Percentiles rank a stretch among this genome's conserved stretches.
phyloP scores from a whole-genome alignment of 2,888 invertebrate species.

The Microctonus aethiopoides region DNA sequence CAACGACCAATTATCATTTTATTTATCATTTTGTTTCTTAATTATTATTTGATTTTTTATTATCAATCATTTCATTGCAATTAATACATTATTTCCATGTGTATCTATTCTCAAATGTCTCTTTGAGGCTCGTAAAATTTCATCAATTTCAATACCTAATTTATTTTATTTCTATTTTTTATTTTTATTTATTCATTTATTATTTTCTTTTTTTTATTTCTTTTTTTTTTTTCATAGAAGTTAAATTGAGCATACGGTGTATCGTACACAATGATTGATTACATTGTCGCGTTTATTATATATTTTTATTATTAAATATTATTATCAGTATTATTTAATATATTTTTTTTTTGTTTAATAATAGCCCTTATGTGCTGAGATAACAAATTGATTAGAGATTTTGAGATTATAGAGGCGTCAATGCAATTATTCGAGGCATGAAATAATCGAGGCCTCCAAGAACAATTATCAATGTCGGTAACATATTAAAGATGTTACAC shows the following conservation, averaged over 20 bases:
- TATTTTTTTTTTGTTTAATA: constrained; percentile 15
- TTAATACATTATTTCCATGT: constrained; percentile 9
- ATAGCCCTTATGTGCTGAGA: constrained; percentile 18
- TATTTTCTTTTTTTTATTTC: constrained; percentile 13
- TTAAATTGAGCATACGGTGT: constrained; percentile 43
- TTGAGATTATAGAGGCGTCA: background rate
- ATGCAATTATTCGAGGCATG: constrained; percentile 7
- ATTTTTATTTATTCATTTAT: constrained; percentile 12
- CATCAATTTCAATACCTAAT: background rate
- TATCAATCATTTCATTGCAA: background rate
- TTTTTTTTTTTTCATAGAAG: constrained; percentile 40
- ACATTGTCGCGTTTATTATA: constrained; percentile 44
- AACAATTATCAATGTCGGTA: constrained; percentile 11
- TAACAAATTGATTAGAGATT: constrained; percentile 18
- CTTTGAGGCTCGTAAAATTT: constrained; percentile 15
- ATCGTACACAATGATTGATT: constrained; percentile 45
- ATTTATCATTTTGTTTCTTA: background rate
- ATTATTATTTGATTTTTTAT: constrained; percentile 5
- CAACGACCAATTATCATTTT: background rate
- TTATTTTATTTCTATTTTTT: constrained; percentile 5
- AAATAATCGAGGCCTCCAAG: constrained; percentile 15
- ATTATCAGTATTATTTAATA: constrained; percentile 27
- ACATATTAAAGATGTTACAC: constrained; percentile 2
- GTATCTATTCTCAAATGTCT: background rate
- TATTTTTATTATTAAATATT: constrained; percentile 37